Base-by-base conservation (phyloP, 2,888 invertebrate species). In the Calameuta idolon region DNA sequence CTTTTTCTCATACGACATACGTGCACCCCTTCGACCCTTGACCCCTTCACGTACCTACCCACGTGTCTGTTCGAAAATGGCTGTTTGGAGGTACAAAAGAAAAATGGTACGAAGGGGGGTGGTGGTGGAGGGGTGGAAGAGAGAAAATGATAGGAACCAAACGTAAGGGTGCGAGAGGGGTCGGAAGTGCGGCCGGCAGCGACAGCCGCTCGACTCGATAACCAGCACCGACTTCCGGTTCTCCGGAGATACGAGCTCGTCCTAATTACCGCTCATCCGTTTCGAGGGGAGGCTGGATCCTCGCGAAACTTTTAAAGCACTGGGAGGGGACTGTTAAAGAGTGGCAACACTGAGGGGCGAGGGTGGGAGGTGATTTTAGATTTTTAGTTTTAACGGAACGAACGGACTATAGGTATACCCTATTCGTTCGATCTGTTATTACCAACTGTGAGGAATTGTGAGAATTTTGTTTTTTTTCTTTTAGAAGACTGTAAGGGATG, bases 261-360 rank as follows among this genome's bases (percentile, higher is more conserved):
- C 83, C 84, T 85, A 85, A 86, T 86, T 86, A 85, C 84, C 78
- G 81, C 81, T 79, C 84, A 83, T 85, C 84, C 82, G 83, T 86
- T 83, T 55, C 81, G 75, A 71, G 73, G 77, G 83, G 79, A 81
- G 71, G 23, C 15, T 31, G 15, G 31, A 79, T 78, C 79, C 78
- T 69, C 76, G 80, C 76, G 78, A 83, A 82, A 83, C 80, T 83
- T 83, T 83, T 83, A 40, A 81, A 83, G 79, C 40, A 73, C 79
- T 77, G 76, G 77, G 76, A 79, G 78, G 80, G 79, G 80, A 77
- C 77, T 77, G 75, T 83, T 81, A 79, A 83, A 83, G 81, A 83
- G 80, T 80, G 83, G 71, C 71, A 34, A 71, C 31, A 71, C 5
- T 15, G 33, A 31, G 71, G 11, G 15, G 71, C 1, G 23, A 71